These are phyloP conservation scores for Eutolmus rufibarbis DNA, from an alignment of 2,888 invertebrate species.

Conservation along the genomic window DNA sequence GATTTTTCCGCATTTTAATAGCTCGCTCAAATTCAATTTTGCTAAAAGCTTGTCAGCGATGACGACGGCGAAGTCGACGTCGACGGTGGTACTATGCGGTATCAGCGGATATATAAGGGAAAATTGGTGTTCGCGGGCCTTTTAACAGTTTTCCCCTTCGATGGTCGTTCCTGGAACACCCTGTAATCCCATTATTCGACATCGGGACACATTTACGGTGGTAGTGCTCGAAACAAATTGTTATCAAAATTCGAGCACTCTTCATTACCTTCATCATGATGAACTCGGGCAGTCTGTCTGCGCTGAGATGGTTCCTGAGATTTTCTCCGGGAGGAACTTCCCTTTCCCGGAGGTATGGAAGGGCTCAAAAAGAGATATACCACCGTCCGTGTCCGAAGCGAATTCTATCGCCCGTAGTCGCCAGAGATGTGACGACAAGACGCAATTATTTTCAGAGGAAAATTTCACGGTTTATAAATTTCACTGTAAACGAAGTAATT, in stretches of 20 bases:
- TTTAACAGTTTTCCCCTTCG: background rate
- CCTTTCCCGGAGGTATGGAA: background rate
- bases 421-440: slow-evolving; percentile 17
- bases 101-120: background rate
- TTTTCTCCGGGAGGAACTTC: background rate
- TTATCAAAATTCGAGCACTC: slow-evolving; percentile 29
- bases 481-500: slow-evolving; percentile 35
- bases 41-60: slow-evolving; percentile 40
- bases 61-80: background rate
- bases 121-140: background rate
- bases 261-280: slow-evolving; percentile 23
- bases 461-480: slow-evolving; percentile 38
- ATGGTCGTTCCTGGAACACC: background rate
- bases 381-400: background rate
- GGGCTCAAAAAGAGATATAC: background rate
- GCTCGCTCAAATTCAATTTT: slow-evolving; percentile 38
- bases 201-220: slow-evolving; percentile 34
- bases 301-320: background rate
- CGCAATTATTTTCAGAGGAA: slow-evolving; percentile 28
- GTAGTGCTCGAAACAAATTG: slow-evolving; percentile 30
- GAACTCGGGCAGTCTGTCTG: background rate
- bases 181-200: slow-evolving; percentile 39
- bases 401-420: background rate
- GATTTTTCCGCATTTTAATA: slow-evolving; percentile 35
- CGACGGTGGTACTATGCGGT: background rate